phyloP scores from a whole-genome alignment of 2,113 vertebrate genomes.

The Aix galericulata region DNA sequence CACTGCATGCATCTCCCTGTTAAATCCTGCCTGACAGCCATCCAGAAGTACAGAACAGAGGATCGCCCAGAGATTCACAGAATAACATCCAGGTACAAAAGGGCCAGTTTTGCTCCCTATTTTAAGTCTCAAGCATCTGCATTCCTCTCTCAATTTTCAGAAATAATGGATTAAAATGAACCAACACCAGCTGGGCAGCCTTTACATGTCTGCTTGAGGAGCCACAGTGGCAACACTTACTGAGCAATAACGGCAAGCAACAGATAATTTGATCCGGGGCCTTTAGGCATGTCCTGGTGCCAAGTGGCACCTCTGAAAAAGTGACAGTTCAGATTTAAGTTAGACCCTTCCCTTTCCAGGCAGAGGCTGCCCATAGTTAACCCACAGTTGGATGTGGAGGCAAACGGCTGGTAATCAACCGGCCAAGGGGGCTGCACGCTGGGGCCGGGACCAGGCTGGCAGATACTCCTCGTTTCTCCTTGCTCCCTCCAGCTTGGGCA shows the following conservation, averaged over 20 bases:
- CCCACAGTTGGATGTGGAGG: rapidly evolving
- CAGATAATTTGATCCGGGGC: background rate
- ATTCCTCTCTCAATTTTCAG: background rate
- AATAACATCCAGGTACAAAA: background rate
- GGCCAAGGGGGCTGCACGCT: rapidly evolving
- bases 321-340: background rate
- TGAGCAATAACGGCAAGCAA: background rate
- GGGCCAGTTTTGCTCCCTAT: background rate
- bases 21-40: background rate
- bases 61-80: background rate
- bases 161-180: background rate
- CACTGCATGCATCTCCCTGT: background rate
- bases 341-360: background rate
- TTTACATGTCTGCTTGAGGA: background rate
- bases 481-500: background rate
- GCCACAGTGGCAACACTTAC: rapidly evolving
- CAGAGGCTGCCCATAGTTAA: background rate
- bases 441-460: background rate
- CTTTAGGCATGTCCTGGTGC: rapidly evolving
- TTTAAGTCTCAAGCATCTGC: background rate
- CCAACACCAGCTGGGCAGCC: background rate
- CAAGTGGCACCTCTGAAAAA: rapidly evolving
- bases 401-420: background rate
- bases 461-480: rapidly evolving
- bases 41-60: background rate